Evolutionary conservation across 1,140 invertebrate genomes (phyloP).

Genomic region (Reticulitermes speratus): DNA sequence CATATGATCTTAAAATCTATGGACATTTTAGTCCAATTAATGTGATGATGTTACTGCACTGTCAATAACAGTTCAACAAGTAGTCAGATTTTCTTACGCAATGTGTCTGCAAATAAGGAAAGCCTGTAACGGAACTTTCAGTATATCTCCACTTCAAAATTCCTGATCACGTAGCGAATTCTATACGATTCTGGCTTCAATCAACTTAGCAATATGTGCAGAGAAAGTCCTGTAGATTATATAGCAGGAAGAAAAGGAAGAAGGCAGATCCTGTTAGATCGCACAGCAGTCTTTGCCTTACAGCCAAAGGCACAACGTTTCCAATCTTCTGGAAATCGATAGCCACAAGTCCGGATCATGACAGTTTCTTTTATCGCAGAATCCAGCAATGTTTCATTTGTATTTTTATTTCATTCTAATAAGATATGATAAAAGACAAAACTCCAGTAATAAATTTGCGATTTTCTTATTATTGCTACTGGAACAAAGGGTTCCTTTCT

Average conservation of each 20-base stretch:
- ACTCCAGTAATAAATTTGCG: too few species aligned
- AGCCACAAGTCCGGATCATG: background rate
- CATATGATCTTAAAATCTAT: too few species aligned
- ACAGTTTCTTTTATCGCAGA: background rate
- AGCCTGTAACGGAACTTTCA: too few species aligned
- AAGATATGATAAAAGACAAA: background rate
- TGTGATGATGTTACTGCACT: too few species aligned
- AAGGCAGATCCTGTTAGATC: background rate
- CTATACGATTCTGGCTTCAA: background rate
- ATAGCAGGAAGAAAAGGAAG: background rate
- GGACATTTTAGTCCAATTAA: too few species aligned
- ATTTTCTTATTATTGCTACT: too few species aligned
- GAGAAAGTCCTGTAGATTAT: background rate
- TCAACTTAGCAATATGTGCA: background rate
- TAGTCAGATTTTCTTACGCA: too few species aligned
- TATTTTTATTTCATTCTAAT: background rate
- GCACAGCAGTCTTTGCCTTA: background rate
- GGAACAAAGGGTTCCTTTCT: too few species aligned
- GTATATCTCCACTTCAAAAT: too few species aligned
- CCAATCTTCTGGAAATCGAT: background rate
- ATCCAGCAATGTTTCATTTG: background rate
- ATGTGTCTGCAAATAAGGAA: too few species aligned
- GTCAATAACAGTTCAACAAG: too few species aligned
- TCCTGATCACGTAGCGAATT: background rate
- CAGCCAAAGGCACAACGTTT: background rate